Base-by-base conservation (phyloP, 2,113 vertebrate species). In the Mustela nigripes region DNA sequence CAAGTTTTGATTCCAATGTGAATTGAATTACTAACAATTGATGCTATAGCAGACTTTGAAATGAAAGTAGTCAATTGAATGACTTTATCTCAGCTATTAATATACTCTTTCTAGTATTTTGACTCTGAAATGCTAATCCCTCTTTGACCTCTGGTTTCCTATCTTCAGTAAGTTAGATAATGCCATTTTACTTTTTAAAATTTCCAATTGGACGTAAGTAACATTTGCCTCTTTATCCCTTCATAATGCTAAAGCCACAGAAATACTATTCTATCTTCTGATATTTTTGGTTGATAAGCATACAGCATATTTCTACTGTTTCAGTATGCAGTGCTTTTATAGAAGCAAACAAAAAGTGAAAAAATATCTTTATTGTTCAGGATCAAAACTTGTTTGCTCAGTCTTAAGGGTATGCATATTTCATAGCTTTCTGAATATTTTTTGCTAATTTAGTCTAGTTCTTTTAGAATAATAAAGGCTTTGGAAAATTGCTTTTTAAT, bases 61-160 rank as follows among this genome's bases (percentile, higher is more conserved):
- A 65, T 73, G 11, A 87, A 93, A 90, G 56, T 92, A 73, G 24
- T 73, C 73, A 90, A 19, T 60, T 42, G 11, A 42, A 69, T 74
- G 14, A 89, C 56, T 96, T 74, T 86, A 91, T 91, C 48, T 95
- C 26, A 87, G 42, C 31, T 92, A 76, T 84, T 92, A 89, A 28
- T 8, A 4, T 89, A 7, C 53, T 74, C n/a, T 69, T 84, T 65
- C 79, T 85, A 76, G 53, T 56, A 76, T 94, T 91, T 86, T 96
- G 50, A 78, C 28, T 87, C 60, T 91, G 65, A 95, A 94, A 24
- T 74, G 65, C 12, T 67, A n/a, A 85, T 90, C 48, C 31, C 36
- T 83, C 28, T 73, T 93, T 95, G 21, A 50, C 81, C 11, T 76
- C 74, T 82, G 39, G 33, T 87, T 94, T 95, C 39, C 39, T 82